Base-by-base conservation (phyloP, 2,888 invertebrate species). In the Orchestes rusci region DNA sequence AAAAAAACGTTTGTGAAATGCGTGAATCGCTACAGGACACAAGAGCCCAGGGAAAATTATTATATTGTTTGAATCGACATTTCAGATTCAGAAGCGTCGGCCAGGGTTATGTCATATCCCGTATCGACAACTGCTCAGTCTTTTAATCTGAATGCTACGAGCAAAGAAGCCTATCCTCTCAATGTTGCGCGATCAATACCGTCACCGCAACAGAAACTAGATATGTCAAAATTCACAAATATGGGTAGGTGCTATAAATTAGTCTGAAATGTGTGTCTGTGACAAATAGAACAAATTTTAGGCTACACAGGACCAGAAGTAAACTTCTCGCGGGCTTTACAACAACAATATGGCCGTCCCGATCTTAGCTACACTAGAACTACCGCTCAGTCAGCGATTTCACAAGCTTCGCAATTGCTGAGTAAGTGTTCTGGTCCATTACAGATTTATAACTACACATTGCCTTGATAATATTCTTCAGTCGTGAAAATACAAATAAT, bases 151-250 rank as follows among this genome's bases (percentile, higher is more conserved):
- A 48, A 39, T 27, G 62, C 59, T 35, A 48, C 48, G 10, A 44
- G 49, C 33, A 60, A 60, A 15, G 40, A 58, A 0, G 57, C 55
- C 17, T 64, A 60, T 44, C 54, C 62, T 1, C 40, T 65, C 27
- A 66, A 65, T 48, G 59, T 65, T 5, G 18, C 47, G 15, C n/a
- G 36, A n/a, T 10, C 45, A 12, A 15, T 45, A 35, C 46, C 33
- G 4, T 16, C 36, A 13, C 8, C 42, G 10, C 54, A 56, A 17
- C 56, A 46, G 16, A 66, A 63, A 50, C 45, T 65, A 8, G 66
- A 67, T 44, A 61, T 67, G 60, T 59, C 62, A 4, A 66, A 68
- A 49, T 68, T 64, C 43, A 64, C 64, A 3, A 67, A 68, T 48
- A 66, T 68, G 64, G 66, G 66, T 50, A 27, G 31, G 45, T 10